Evolutionary conservation across 2,888 invertebrate genomes (phyloP), one percentile per base, ranked within the genome.

Genomic region (Stenodema calcarata): DNA sequence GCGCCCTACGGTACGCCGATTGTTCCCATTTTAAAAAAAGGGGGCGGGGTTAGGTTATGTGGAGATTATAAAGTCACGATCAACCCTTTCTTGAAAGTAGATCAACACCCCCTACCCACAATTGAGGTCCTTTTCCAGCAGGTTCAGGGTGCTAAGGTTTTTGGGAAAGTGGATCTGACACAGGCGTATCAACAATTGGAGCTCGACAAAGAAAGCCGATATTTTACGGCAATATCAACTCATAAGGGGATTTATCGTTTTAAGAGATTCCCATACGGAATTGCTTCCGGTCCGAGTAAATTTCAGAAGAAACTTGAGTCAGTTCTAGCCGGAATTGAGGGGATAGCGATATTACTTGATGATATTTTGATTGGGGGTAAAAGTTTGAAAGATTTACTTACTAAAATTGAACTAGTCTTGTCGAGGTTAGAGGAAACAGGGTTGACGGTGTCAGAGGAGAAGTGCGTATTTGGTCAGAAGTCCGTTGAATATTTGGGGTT

Each of bases 11-110:
- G 89, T 18, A 90, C 90, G 11, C 91, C 91, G 0, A 89, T 91
- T 6, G 91, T 91, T 1, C 90, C 90, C 0, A 89, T 91, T 0
- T 85, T 90, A 1, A 91, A 91, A 88, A 89, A 88, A 27, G 89
- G 90, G 86, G 90, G 90, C 0, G 70, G 87, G 41, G 88, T 91
- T 9, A 54, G 90, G n/a, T 88, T 91, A n/a, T 91, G 91, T 87
- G 87, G 84, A 47, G 44, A 84, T 70, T 84, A 84, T 35, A 84
- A 84, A 44, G 23, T 84, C 1, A 73, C 84, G 7, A 41, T 88
- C 6, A 88, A 88, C 35, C 80, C 84, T 12, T 44, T 44, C 12
- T 79, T 87, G n/a, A 50, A 87, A 35, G 73, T 85, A 9, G 86
- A 87, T 70, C 83, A 87, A 81, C 86, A 88, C 35, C 87, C 88